phyloP scores from a whole-genome alignment of 1,140 invertebrate genomes.

The Pinna nobilis region DNA sequence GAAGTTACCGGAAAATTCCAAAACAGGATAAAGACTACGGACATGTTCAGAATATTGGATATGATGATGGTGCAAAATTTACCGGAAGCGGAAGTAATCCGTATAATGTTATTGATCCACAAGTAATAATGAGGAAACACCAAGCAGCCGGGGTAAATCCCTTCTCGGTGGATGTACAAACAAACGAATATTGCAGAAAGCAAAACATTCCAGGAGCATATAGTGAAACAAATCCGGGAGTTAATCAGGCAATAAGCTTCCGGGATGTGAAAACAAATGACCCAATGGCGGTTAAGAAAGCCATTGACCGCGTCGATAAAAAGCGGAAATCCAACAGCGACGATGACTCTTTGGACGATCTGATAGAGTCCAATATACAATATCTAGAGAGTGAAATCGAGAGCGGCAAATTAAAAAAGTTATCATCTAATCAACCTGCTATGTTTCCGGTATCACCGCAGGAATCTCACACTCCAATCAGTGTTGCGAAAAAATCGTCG shows the following conservation, averaged over 20 bases:
- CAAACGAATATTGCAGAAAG: neutral
- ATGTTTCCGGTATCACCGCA: constrained; percentile 23
- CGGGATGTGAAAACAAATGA: constrained; percentile 39
- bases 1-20: constrained; percentile 43
- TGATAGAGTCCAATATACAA: constrained; percentile 69
- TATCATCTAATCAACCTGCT: constrained; percentile 18
- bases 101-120: too few relatives aligned
- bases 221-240: neutral
- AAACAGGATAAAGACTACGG: constrained; percentile 38
- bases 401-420: constrained; percentile 52
- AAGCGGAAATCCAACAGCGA: constrained; percentile 55
- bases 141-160: neutral
- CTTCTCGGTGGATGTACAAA: neutral
- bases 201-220: too few relatives aligned
- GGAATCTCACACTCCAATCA: constrained; percentile 6
- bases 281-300: constrained; percentile 46
- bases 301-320: constrained; percentile 41
- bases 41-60: neutral
- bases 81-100: too few relatives aligned
- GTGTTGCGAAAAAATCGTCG: constrained; percentile 30
- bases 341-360: constrained; percentile 67
- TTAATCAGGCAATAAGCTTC: constrained; percentile 25
- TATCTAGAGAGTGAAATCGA: constrained; percentile 66
- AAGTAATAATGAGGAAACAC: neutral
- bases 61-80: neutral